Base-by-base conservation (phyloP, 1,140 invertebrate species). In the Uloborus diversus region DNA sequence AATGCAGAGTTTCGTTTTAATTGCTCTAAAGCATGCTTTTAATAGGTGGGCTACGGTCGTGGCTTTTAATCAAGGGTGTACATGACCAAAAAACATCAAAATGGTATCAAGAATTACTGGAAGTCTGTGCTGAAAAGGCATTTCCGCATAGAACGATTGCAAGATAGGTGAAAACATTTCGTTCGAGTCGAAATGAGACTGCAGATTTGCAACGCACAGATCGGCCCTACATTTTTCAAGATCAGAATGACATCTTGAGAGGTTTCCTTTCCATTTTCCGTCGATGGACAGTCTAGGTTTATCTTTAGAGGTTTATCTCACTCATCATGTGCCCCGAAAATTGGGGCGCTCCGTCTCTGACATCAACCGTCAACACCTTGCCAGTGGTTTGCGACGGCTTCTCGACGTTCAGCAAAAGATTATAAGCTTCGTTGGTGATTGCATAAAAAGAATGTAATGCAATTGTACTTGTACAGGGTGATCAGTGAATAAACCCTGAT, bases 311-410 rank as follows among this genome's bases (percentile, higher is more conserved):
- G 42, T 47, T n/a, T 9, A n/a, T 47, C 42, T 47, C 42, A 47
- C 9, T 47, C 42, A 47, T 47, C 42, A 47, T 11, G 61, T 64
- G 37, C 61, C 25, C 33, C 17, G 13, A 4, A 2, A 7, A 33
- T n/a, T 64, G 27, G 64, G 37, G n/a, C 35, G 37, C 42, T 66
- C 35, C 7, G 25, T 66, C 64, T 17, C 42, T 66, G 5, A 25
- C n/a, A 66, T 66, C 37, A 66, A 66, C 64, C 42, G 27, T 25
- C 33, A 66, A 32, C 20, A 62, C 30, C 59, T 33, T 62, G 30
- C 30, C 59, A 62, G 5, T 33, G 59, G 30, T 33, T 14, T 47
- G 3, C 42, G 13, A 66, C 37, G 35, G 17, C 20, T 47, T 66
- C 64, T 37, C 11, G 64, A 47, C 35, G 49, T 66, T 42, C 30